These are phyloP conservation scores for Idaea dimidiata DNA, from an alignment of 2,888 invertebrate species.

Conservation along the genomic window DNA sequence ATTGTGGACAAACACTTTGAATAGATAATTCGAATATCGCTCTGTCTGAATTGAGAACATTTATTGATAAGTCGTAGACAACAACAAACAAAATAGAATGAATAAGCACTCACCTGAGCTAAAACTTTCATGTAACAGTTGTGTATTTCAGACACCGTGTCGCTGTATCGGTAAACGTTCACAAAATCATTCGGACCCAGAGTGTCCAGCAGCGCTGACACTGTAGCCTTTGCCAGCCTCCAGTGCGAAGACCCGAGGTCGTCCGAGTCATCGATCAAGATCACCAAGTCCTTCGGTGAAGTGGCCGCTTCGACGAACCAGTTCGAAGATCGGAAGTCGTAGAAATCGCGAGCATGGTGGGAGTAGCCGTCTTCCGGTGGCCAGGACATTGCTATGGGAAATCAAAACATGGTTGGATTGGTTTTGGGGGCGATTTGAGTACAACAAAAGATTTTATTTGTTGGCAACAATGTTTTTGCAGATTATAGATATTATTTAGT, in stretches of 20 bases:
- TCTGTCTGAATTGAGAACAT: too few relatives aligned
- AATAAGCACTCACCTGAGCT: constrained; percentile 84
- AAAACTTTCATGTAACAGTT: constrained; percentile 94
- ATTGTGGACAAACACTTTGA: not conserved
- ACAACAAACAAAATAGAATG: not conserved
- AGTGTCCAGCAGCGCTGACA: constrained; percentile 94
- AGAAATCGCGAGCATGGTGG: constrained; percentile 89
- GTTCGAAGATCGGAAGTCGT: constrained; percentile 95
- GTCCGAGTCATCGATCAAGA: constrained; percentile 95
- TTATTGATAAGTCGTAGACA: too few relatives aligned
- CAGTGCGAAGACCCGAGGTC: constrained; percentile 92
- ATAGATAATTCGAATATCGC: not conserved
- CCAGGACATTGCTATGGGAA: constrained; percentile 87
- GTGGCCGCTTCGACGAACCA: constrained; percentile 99
- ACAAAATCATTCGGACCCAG: constrained; percentile 98
- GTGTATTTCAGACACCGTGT: constrained; percentile 90
- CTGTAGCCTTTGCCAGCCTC: constrained; percentile 93
- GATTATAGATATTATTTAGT: not conserved
- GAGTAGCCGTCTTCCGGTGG: constrained; percentile 90
- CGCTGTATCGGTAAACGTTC: constrained; percentile 95
- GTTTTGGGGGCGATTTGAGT: not conserved
- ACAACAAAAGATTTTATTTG: not conserved
- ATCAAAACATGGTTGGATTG: not conserved
- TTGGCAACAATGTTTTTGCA: too few relatives aligned
- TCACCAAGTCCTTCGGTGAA: constrained; percentile 97